Conservation (phyloP, 2,888 invertebrate genomes). For the Cerceris rybyensis region DNA sequence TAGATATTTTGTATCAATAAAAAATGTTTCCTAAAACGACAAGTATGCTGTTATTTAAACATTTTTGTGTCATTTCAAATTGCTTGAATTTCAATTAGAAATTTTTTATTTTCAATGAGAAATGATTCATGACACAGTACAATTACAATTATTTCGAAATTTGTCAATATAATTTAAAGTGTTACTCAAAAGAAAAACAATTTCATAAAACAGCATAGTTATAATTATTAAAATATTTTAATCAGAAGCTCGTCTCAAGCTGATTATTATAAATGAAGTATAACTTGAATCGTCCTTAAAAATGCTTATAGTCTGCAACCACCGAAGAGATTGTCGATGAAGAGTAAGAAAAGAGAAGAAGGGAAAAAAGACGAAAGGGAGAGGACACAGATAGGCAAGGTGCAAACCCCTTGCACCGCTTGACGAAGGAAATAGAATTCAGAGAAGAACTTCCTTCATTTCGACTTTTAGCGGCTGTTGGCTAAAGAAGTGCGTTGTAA, state of each 20-base stretch:
- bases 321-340: background rate
- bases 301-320: conserved; percentile 20
- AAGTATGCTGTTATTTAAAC: no score
- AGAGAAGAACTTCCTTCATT: conserved; percentile 63
- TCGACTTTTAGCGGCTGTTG: conserved; percentile 54
- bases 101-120: no score
- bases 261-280: background rate
- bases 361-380: conserved; percentile 14
- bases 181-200: background rate
- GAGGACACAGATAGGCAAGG: conserved; percentile 44
- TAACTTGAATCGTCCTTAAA: conserved; percentile 19
- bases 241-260: background rate
- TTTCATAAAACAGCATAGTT: background rate
- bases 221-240: background rate
- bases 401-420: conserved; percentile 48
- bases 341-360: background rate
- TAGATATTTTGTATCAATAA: no score
- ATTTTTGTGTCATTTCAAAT: no score
- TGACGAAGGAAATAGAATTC: conserved; percentile 62
- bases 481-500: conserved; percentile 49
- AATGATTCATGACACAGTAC: no score
- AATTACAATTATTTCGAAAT: no score
- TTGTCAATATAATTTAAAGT: no score
- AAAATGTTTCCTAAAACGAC: no score
- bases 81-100: no score